Conservation (phyloP, 2,113 vertebrate genomes). For the Microcebus ravelobensis region DNA sequence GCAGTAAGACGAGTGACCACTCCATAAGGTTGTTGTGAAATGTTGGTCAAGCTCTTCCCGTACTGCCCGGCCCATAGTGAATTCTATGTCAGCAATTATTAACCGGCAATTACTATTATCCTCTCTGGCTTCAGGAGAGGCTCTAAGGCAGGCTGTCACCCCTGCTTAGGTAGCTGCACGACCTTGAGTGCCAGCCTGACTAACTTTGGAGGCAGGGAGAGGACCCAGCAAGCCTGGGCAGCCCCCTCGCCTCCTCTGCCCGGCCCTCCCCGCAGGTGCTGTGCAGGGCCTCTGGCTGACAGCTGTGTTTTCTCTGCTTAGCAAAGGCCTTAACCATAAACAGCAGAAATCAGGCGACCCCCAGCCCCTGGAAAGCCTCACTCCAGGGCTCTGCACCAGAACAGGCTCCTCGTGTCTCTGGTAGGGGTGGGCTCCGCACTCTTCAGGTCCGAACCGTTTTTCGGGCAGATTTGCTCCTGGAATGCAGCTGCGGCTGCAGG, state of each 20-base stretch:
- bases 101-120: neutral
- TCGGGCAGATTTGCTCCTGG: constrained; percentile 22
- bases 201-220: neutral
- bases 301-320: constrained; percentile 63
- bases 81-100: neutral
- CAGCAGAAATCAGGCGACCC: constrained; percentile 69
- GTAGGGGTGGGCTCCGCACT: constrained; percentile 40
- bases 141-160: neutral
- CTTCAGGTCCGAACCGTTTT: neutral
- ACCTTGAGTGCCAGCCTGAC: neutral
- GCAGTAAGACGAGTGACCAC: neutral
- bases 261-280: neutral
- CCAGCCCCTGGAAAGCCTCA: constrained; percentile 48
- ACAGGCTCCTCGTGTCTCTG: constrained; percentile 83
- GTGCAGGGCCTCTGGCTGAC: neutral
- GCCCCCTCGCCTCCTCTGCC: neutral
- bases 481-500: neutral
- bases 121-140: neutral
- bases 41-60: neutral
- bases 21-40: neutral
- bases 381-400: constrained; percentile 33
- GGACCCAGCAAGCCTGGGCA: neutral
- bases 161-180: neutral
- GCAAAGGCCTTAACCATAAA: constrained; percentile 76
- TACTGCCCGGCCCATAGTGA: neutral